A percentile compares a stretch with the other conserved stretches of the same genome.
These are phyloP conservation scores for Pogonocherus hispidulus DNA, from an alignment of 2,888 invertebrate species.

Conservation along the genomic window DNA sequence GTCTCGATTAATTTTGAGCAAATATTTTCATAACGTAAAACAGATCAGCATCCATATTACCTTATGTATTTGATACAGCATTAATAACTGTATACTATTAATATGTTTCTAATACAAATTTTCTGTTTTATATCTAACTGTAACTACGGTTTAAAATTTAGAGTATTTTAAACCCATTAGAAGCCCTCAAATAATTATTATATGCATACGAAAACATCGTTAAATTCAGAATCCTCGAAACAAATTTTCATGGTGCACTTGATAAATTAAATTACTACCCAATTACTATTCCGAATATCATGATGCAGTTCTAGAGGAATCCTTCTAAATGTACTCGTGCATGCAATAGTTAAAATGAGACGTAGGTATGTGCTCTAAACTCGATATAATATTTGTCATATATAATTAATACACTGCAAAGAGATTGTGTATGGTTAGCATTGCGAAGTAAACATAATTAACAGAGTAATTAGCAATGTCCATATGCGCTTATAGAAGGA, in stretches of 20 bases:
- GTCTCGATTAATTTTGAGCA: no score
- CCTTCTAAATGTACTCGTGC: background rate
- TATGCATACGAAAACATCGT: background rate
- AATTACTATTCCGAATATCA: conserved; percentile 14
- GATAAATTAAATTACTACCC: conserved; percentile 15
- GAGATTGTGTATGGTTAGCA: background rate
- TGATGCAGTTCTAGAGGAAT: background rate
- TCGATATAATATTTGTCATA: background rate
- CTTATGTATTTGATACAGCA: no score
- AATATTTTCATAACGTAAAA: no score
- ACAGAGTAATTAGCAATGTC: background rate
- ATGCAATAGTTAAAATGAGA: conserved; percentile 13
- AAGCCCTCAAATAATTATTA: background rate
- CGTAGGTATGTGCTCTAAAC: conserved; percentile 2
- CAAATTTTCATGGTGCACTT: conserved; percentile 13
- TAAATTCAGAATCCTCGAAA: background rate
- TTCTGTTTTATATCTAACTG: no score
- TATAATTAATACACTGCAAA: background rate
- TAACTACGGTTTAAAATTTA: background rate
- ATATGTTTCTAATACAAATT: no score
- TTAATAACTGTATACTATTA: no score
- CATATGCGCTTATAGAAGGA: no score
- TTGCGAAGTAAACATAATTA: background rate
- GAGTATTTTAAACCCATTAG: background rate
- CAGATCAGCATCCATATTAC: no score